phyloP scores from a whole-genome alignment of 2,113 vertebrate species.

The Caretta caretta region DNA sequence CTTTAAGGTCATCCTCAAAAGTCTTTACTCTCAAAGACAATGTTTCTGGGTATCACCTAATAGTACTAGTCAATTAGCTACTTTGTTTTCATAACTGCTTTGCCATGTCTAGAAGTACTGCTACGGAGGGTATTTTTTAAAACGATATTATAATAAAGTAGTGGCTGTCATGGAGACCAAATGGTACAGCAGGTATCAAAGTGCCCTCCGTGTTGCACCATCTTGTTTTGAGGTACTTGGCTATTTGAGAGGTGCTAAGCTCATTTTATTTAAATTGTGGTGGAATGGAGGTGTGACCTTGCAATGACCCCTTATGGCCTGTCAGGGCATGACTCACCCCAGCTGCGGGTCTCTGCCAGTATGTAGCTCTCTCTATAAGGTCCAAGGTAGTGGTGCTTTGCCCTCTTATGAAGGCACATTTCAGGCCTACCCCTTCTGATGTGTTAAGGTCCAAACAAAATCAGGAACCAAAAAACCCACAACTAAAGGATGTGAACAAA shows the following conservation, averaged over 20 bases:
- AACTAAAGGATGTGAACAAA: too few species aligned
- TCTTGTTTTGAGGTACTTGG: constrained; percentile 38
- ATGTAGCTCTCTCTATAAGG: not conserved
- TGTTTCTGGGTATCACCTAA: not conserved
- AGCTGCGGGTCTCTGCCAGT: not conserved
- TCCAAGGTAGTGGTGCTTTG: not conserved
- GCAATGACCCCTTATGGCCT: not conserved
- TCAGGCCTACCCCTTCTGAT: not conserved
- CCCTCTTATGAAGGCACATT: not conserved
- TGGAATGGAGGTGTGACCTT: not conserved
- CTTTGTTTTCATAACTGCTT: constrained; percentile 31
- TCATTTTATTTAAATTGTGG: constrained; percentile 11
- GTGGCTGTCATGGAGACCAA: constrained; percentile 39
- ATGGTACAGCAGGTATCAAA: not conserved
- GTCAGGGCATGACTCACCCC: not conserved
- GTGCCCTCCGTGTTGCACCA: not conserved
- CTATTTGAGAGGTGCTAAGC: constrained; percentile 33
- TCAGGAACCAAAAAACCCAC: not conserved
- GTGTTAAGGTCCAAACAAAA: not conserved
- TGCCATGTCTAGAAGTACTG: constrained; percentile 36
- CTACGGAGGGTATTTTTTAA: constrained; percentile 21
- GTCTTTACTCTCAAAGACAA: not conserved
- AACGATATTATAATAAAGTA: constrained; percentile 48
- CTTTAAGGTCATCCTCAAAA: not conserved
- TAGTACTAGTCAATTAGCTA: not conserved